Evolutionary conservation across 2,113 vertebrate species (phyloP), one percentile per base, ranked within the genome.

Genomic region (Anser cygnoides): DNA sequence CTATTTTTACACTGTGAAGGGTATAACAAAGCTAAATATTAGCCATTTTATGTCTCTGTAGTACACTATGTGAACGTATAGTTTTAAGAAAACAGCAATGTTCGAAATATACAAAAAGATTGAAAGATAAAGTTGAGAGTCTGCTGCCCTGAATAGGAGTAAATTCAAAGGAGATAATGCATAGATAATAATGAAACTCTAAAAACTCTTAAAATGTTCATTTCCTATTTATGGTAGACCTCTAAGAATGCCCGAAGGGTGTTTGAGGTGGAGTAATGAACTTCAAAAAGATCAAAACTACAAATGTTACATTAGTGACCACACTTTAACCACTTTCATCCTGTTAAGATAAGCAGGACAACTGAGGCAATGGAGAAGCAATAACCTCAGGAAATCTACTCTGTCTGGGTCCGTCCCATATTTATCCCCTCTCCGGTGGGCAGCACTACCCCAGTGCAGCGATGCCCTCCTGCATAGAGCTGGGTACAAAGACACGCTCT

Each of bases 391-490:
- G 21, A 58, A 73, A 63, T n/a, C 4, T 28, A 4, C 4, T 10
- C 12, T 9, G 44, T 73, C 37, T 31, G 39, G 11, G 4, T 43
- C 52, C 41, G 33, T 49, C 7, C 19, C 44, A 18, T 41, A 21
- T 41, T 25, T 31, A 10, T 28, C 13, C 26, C 33, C 8, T 10
- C 44, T 14, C 13, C 1, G 3, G 21, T 52, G 31, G 50, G 39
- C 23, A 75, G 35, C 63, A 76, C 0, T 2, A 31, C 19, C 44
- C 15, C 29, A 19, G 54, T 8, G 19, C 25, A 66, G 8, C 0
- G 0, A 33, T 23, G 28, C 0, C 0, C 22, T 87, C 63, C 50
- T 66, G 8, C 22, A 9, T 15, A 67, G n/a, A 0, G 0, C 0
- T 2, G 25, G 13, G 11, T 26, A 13, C 41, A 52, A 25, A 26